phyloP scores from a whole-genome alignment of 2,888 invertebrate species.

The Sesia bembeciformis region DNA sequence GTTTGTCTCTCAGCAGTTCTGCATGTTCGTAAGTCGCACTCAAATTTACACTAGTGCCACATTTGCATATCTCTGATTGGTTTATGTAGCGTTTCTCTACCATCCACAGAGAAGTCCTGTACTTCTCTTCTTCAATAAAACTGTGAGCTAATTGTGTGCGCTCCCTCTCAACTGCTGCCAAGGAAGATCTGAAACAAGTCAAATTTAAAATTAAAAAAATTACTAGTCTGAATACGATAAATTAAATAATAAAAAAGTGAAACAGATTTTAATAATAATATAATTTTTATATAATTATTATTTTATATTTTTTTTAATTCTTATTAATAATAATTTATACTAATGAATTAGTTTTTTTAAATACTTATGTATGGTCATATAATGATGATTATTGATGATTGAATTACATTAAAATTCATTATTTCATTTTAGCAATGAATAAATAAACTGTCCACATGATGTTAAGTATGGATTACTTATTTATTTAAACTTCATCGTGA shows the following conservation, averaged over 20 bases:
- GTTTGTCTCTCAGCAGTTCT: slow-evolving; percentile 32
- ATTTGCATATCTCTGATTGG: slow-evolving; percentile 32
- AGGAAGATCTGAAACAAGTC: slow-evolving; percentile 35
- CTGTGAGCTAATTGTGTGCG: slow-evolving; percentile 29
- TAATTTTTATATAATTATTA: neutral
- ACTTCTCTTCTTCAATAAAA: slow-evolving; percentile 41
- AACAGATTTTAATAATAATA: neutral
- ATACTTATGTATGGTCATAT: too few species aligned
- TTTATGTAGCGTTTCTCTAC: slow-evolving; percentile 31
- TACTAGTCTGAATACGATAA: neutral
- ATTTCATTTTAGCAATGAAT: too few species aligned
- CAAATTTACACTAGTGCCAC: slow-evolving; percentile 33
- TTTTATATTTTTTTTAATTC: neutral
- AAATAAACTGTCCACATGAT: too few species aligned
- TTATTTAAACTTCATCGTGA: too few species aligned
- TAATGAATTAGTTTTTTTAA: too few species aligned
- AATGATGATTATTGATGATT: too few species aligned
- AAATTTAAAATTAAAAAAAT: neutral
- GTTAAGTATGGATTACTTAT: too few species aligned
- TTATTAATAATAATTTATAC: too few species aligned
- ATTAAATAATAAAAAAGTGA: neutral
- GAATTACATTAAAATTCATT: too few species aligned
- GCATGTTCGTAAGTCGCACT: slow-evolving; percentile 42
- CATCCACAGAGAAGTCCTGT: slow-evolving; percentile 39
- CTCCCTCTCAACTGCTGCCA: slow-evolving; percentile 49